Conservation (phyloP, 2,113 vertebrate genomes). For the Oryzias woworae region DNA sequence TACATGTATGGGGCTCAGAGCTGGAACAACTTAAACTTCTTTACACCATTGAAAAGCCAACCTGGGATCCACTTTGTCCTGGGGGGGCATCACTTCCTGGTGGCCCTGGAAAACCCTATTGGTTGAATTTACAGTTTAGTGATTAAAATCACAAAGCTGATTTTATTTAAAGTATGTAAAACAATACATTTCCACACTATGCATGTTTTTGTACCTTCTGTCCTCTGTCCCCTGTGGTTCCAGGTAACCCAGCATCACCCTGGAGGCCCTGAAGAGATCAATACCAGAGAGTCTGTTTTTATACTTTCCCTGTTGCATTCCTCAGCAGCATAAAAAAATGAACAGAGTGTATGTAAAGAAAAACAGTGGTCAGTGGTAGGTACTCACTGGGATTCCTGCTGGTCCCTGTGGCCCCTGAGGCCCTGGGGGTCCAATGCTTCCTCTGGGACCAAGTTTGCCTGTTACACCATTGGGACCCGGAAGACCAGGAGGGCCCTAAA, state of each 20-base stretch:
- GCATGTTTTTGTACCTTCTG: slow-evolving; percentile 74
- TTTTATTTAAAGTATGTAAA: neutral
- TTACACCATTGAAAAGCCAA: slow-evolving; percentile 36
- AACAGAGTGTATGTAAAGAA: too few relatives aligned
- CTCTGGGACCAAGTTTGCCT: slow-evolving; percentile 79
- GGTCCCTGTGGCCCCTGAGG: slow-evolving; percentile 70
- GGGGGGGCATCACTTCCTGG: slow-evolving; percentile 62
- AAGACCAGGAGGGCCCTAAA: slow-evolving; percentile 80
- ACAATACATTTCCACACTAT: neutral
- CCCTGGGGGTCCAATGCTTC: slow-evolving; percentile 75
- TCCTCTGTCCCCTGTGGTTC: slow-evolving; percentile 78
- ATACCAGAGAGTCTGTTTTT: slow-evolving; percentile 1
- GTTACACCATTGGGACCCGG: slow-evolving; percentile 69
- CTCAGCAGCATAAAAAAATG: too few relatives aligned
- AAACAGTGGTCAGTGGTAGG: slow-evolving; percentile 26
- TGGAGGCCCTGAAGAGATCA: slow-evolving; percentile 72
- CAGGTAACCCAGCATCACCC: slow-evolving; percentile 72
- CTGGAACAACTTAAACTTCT: neutral
- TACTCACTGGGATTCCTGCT: slow-evolving; percentile 82
- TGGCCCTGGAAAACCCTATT: slow-evolving; percentile 67
- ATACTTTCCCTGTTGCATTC: too few relatives aligned
- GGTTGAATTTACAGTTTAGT: slow-evolving; percentile 4
- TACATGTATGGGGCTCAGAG: neutral
- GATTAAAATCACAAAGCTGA: neutral
- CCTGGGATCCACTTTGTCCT: slow-evolving; percentile 74